A percentile compares a stretch with the other conserved stretches of the same genome.
Conservation (phyloP, 2,888 invertebrate genomes). For the Stenchaetothrips biformis region DNA sequence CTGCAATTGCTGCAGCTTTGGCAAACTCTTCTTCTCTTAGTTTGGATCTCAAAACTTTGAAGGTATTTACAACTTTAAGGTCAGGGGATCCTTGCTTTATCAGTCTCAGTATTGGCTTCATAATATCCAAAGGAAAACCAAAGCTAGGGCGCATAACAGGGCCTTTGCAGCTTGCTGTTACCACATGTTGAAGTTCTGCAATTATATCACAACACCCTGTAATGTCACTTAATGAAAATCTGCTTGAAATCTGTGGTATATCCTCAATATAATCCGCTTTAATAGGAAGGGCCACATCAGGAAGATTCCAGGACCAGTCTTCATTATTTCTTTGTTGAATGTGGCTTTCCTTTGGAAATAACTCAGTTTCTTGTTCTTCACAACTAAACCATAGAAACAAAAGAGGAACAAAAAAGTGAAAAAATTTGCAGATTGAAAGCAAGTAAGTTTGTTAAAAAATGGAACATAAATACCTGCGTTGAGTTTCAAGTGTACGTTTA, state of each 20-base stretch:
- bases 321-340: conserved; percentile 52
- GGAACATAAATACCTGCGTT: conserved; percentile 42
- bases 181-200: background rate
- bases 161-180: background rate
- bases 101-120: conserved; percentile 28
- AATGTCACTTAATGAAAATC: conserved; percentile 38
- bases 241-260: conserved; percentile 43
- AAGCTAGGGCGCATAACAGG: background rate
- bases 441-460: conserved; percentile 22
- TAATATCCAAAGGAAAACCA: background rate
- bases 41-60: conserved; percentile 25
- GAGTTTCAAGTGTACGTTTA: conserved; percentile 53
- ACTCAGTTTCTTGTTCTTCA: conserved; percentile 46
- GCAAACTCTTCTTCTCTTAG: background rate
- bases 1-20: background rate
- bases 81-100: conserved; percentile 34
- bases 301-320: conserved; percentile 44
- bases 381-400: conserved; percentile 37
- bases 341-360: conserved; percentile 62
- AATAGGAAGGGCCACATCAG: conserved; percentile 38
- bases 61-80: conserved; percentile 15
- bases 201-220: background rate
- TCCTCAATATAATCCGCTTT: conserved; percentile 31
- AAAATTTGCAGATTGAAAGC: background rate
- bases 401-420: conserved; percentile 25